phyloP scores from a whole-genome alignment of 2,888 invertebrate species.

The Cloeon dipterum region DNA sequence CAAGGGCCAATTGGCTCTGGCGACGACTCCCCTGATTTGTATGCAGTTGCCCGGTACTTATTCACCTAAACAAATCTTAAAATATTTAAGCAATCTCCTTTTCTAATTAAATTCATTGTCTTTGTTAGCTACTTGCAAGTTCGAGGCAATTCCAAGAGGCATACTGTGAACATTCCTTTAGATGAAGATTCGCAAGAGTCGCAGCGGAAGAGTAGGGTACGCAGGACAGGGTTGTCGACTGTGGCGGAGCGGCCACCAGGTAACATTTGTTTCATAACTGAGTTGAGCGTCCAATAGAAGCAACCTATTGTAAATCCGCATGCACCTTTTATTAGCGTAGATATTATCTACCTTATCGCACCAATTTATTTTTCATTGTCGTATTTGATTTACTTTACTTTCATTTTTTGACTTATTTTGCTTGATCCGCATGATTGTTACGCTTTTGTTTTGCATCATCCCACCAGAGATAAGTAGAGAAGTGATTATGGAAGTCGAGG shows the following conservation, averaged over 20 bases:
- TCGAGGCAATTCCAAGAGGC: slow-evolving; percentile 49
- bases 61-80: not conserved
- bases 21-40: slow-evolving; percentile 25
- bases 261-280: slow-evolving; percentile 25
- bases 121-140: slow-evolving; percentile 46
- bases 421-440: slow-evolving; percentile 13
- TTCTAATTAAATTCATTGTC: not conserved
- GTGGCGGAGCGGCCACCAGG: slow-evolving; percentile 75
- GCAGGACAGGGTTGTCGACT: slow-evolving; percentile 61
- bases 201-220: slow-evolving; percentile 30
- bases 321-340: not conserved
- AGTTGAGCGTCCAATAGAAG: no score
- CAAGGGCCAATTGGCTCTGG: slow-evolving; percentile 5
- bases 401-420: slow-evolving; percentile 11
- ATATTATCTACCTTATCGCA: no score
- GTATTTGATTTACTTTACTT: slow-evolving; percentile 2
- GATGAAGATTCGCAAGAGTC: slow-evolving; percentile 36
- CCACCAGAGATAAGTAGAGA: slow-evolving; percentile 67
- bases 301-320: slow-evolving; percentile 2
- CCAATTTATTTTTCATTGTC: not conserved
- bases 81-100: not conserved
- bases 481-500: slow-evolving; percentile 71
- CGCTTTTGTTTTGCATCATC: slow-evolving; percentile 19
- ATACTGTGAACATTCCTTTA: slow-evolving; percentile 44
- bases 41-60: slow-evolving; percentile 23